Percentiles rank a stretch among this genome's conserved stretches.
These are phyloP conservation scores for Sylvilagus floridanus DNA, from an alignment of 2,797 vertebrate species.

Conservation along the genomic window DNA sequence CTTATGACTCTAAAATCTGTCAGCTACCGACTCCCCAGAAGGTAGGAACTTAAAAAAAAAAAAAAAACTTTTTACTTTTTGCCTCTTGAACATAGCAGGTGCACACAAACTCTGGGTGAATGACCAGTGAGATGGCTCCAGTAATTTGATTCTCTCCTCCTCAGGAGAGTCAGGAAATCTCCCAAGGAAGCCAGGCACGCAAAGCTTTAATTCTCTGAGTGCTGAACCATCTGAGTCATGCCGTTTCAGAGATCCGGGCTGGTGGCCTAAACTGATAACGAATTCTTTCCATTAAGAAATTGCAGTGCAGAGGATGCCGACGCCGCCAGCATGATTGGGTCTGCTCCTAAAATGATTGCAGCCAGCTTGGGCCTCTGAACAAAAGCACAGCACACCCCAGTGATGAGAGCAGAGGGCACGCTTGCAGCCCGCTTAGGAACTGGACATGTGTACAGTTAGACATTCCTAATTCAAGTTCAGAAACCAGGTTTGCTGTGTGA, in stretches of 20 bases:
- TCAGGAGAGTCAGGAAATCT: conserved; percentile 19
- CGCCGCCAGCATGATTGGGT: rapidly evolving
- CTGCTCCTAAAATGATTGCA: background rate
- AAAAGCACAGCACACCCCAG: background rate
- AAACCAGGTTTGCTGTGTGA: background rate
- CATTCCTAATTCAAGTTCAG: background rate
- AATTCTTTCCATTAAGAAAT: conserved; percentile 78
- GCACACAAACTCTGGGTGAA: background rate
- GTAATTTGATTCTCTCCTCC: conserved; percentile 26
- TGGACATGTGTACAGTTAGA: rapidly evolving
- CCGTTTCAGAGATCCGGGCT: conserved; percentile 59
- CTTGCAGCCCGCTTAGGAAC: background rate
- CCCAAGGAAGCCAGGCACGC: background rate
- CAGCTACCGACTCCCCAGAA: background rate
- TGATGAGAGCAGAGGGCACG: background rate
- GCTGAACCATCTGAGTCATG: conserved; percentile 56
- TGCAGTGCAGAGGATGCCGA: background rate
- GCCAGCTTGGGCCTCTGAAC: background rate
- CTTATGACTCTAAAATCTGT: background rate
- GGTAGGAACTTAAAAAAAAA: background rate
- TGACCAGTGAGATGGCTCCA: background rate
- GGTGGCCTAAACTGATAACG: conserved; percentile 70
- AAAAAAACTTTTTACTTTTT: background rate
- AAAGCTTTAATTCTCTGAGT: conserved; percentile 68
- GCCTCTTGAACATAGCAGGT: conserved; percentile 53